Evolutionary conservation across 2,113 vertebrate species (phyloP).

Genomic region (Cyanocitta stelleri): DNA sequence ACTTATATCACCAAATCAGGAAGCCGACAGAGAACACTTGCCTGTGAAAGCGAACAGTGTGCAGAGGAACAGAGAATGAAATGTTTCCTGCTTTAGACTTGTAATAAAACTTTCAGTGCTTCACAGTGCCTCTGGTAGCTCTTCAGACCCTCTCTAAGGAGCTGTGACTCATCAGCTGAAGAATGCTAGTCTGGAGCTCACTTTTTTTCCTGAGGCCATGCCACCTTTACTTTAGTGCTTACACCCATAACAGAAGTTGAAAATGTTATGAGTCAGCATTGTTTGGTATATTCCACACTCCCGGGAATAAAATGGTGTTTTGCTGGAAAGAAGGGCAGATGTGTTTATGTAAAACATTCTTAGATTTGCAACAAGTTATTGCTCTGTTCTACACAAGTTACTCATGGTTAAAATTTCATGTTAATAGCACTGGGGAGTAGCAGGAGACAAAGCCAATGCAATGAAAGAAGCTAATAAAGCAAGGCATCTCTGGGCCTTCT

Average conservation of each 20-base stretch:
- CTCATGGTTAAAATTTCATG: background rate
- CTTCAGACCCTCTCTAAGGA: background rate
- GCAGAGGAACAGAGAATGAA: background rate
- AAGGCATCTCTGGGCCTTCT: background rate
- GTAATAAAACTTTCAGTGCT: background rate
- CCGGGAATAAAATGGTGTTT: background rate
- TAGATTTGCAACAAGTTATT: background rate
- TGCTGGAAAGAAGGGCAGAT: background rate
- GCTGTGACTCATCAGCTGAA: background rate
- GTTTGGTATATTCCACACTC: background rate
- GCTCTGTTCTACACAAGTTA: background rate
- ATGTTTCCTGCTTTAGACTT: background rate
- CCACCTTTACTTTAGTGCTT: background rate
- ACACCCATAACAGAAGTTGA: background rate
- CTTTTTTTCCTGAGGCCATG: background rate
- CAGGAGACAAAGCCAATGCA: background rate
- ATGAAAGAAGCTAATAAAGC: background rate
- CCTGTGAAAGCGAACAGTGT: background rate
- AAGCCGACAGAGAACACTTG: background rate
- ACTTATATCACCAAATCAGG: background rate
- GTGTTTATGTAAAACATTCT: background rate
- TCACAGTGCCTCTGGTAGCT: background rate
- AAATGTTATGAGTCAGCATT: background rate
- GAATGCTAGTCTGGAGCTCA: background rate
- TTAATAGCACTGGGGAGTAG: background rate